A percentile compares a stretch with the other conserved stretches of the same genome.
phyloP scores from a whole-genome alignment of 2,113 vertebrate species.

The Crotalus helleri region DNA sequence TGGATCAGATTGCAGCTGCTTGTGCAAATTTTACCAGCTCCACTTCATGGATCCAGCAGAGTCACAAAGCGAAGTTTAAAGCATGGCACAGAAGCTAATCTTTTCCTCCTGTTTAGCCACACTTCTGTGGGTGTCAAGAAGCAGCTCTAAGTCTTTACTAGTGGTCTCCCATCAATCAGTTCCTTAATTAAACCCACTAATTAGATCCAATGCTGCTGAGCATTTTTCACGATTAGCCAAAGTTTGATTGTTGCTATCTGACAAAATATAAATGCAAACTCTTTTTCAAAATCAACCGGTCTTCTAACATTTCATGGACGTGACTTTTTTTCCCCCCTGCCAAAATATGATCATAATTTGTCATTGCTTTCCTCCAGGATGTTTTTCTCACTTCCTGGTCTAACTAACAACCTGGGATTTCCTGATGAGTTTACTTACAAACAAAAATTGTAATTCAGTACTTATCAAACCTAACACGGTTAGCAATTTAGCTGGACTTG shows the following conservation, averaged over 20 bases:
- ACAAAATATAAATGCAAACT: background rate
- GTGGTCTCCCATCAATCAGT: background rate
- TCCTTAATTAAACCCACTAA: background rate
- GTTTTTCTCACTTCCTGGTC: background rate
- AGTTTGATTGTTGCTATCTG: background rate
- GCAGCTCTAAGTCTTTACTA: background rate
- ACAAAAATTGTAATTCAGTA: background rate
- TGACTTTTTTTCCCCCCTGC: background rate
- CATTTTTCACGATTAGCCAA: background rate
- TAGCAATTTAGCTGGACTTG: background rate
- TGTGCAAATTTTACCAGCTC: slow-evolving; percentile 18
- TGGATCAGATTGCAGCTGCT: slow-evolving; percentile 16
- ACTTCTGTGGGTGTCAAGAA: background rate
- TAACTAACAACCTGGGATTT: background rate
- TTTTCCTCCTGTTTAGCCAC: background rate
- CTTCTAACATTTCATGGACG: background rate
- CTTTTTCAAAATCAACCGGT: background rate
- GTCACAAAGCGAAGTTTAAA: background rate
- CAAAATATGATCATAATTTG: background rate
- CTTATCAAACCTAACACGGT: background rate
- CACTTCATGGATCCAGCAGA: background rate
- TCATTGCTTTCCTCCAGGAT: background rate
- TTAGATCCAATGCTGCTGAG: background rate
- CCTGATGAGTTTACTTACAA: background rate
- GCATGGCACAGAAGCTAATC: background rate